phyloP scores from a whole-genome alignment of 2,113 vertebrate species.

The Scolopax mira region DNA sequence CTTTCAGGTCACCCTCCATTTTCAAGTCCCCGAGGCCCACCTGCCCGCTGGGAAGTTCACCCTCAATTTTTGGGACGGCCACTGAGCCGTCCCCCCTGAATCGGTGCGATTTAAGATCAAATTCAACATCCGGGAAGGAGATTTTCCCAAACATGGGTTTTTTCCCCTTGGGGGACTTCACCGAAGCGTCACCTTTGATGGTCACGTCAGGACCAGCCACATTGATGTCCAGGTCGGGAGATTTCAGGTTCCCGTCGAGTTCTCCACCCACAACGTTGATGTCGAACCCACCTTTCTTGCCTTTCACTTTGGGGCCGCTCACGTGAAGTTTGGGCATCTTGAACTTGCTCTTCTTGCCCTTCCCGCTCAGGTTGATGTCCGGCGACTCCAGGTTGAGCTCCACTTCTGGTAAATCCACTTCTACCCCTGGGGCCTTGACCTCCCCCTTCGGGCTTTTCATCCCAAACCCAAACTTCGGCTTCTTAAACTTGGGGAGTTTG shows the following conservation, averaged over 20 bases:
- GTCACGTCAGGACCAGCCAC: slow-evolving; percentile 53
- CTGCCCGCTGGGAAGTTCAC: slow-evolving; percentile 42
- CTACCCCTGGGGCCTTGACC: slow-evolving; percentile 37
- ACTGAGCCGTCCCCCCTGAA: slow-evolving; percentile 74
- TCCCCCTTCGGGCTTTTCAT: slow-evolving; percentile 76
- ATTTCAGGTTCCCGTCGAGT: slow-evolving; percentile 62
- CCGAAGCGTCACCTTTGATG: slow-evolving; percentile 52
- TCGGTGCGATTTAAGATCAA: slow-evolving; percentile 89
- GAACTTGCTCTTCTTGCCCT: slow-evolving; percentile 91
- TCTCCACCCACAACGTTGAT: slow-evolving; percentile 69
- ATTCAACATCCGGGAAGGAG: slow-evolving; percentile 91
- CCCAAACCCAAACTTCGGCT: slow-evolving; percentile 78
- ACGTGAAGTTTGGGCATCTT: slow-evolving; percentile 86
- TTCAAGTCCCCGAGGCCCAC: slow-evolving; percentile 59
- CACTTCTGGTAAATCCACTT: slow-evolving; percentile 64
- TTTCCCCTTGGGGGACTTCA: slow-evolving; percentile 80
- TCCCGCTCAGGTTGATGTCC: slow-evolving; percentile 69
- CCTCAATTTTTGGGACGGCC: slow-evolving; percentile 61
- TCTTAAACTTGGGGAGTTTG: slow-evolving; percentile 77
- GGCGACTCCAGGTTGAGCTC: slow-evolving; percentile 78
- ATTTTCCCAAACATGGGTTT: slow-evolving; percentile 90
- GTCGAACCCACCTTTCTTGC: slow-evolving; percentile 77
- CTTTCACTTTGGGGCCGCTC: slow-evolving; percentile 85
- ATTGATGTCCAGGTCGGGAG: slow-evolving; percentile 63
- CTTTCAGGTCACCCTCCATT: slow-evolving; percentile 41